Evolutionary conservation across 2,888 invertebrate species (phyloP).

Genomic region (Marronus borbonicus): DNA sequence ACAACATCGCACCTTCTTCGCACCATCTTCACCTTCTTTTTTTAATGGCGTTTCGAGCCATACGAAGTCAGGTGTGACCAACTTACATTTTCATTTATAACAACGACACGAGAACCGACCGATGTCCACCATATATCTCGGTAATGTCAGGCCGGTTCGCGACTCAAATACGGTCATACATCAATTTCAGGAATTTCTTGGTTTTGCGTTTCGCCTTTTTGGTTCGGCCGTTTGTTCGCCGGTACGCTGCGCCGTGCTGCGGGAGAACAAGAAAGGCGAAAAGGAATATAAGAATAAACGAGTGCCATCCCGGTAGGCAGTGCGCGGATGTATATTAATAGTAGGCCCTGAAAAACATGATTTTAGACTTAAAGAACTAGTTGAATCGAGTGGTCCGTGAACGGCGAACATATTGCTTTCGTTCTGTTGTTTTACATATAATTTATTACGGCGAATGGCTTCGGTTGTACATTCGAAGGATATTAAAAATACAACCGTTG

Average conservation of each 20-base stretch:
- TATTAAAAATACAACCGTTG: slow-evolving; percentile 9
- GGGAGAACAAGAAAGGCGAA: slow-evolving; percentile 10
- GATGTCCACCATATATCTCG: slow-evolving; percentile 26
- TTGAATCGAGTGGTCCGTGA: slow-evolving; percentile 52
- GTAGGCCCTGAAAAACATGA: slow-evolving; percentile 56
- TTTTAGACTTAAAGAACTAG: slow-evolving; percentile 57
- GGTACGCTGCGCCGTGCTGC: neutral
- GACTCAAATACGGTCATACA: slow-evolving; percentile 39
- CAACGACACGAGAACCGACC: slow-evolving; percentile 5
- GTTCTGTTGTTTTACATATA: slow-evolving; percentile 50
- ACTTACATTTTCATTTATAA: slow-evolving; percentile 30
- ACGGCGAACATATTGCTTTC: slow-evolving; percentile 54
- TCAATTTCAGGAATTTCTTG: slow-evolving; percentile 41
- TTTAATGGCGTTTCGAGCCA: neutral
- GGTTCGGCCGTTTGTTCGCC: neutral
- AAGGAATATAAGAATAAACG: slow-evolving; percentile 16
- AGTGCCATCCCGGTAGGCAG: slow-evolving; percentile 33
- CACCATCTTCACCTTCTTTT: neutral
- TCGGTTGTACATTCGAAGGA: slow-evolving; percentile 1
- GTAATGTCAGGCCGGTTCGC: slow-evolving; percentile 21
- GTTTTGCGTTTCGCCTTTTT: slow-evolving; percentile 14
- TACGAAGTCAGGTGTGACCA: slow-evolving; percentile 25
- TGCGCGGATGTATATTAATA: slow-evolving; percentile 54
- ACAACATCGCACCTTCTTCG: slow-evolving; percentile 1
- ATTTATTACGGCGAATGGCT: slow-evolving; percentile 34